phyloP scores from a whole-genome alignment of 2,113 vertebrate species.

The Calypte anna region DNA sequence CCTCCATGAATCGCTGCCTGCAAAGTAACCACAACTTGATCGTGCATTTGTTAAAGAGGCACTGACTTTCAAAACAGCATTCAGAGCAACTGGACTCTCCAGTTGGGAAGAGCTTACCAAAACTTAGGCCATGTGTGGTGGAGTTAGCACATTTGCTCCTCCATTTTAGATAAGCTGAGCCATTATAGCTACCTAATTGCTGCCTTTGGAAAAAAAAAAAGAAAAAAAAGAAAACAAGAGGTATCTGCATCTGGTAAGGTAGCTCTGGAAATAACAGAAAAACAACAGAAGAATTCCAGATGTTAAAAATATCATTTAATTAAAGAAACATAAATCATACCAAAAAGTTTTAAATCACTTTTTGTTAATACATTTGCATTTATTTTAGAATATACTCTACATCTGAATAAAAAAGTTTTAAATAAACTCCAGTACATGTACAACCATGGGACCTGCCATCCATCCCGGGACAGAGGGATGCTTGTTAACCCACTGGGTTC shows the following conservation, averaged over 20 bases:
- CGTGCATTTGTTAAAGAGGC: conserved; percentile 1
- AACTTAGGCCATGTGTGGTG: background rate
- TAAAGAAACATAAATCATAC: conserved; percentile 62
- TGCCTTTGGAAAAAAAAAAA: background rate
- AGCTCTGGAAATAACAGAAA: background rate
- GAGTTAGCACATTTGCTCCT: background rate
- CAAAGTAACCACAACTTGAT: background rate
- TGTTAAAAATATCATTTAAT: conserved; percentile 66
- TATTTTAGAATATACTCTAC: conserved; percentile 85
- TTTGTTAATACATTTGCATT: conserved; percentile 77
- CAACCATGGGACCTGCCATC: conserved; percentile 71
- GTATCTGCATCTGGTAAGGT: background rate
- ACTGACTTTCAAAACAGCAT: background rate
- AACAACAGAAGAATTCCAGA: conserved; percentile 8
- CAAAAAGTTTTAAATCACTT: conserved; percentile 61
- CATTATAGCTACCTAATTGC: background rate
- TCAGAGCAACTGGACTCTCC: background rate
- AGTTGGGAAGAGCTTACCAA: background rate
- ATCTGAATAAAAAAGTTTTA: conserved; percentile 82
- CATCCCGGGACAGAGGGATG: conserved; percentile 37
- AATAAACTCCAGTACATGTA: conserved; percentile 78
- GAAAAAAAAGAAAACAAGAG: background rate
- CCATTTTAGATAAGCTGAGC: background rate
- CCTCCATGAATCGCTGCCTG: conserved; percentile 8
- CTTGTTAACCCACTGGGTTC: conserved; percentile 65